A percentile compares a stretch with the other conserved stretches of the same genome.
Conservation (phyloP, 2,113 vertebrate genomes). For the Promerops cafer region DNA sequence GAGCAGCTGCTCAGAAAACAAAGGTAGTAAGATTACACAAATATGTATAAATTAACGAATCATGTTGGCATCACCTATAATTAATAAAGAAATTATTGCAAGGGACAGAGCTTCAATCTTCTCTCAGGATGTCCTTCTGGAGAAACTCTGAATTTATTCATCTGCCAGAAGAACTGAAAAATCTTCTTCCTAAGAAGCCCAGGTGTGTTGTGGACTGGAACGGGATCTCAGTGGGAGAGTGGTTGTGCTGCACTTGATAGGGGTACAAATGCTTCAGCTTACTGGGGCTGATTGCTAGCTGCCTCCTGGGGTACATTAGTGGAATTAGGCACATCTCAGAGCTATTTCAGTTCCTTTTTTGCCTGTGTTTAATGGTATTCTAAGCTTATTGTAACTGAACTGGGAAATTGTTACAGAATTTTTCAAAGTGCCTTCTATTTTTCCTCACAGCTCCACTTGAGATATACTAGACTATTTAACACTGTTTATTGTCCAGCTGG, state of each 20-base stretch:
- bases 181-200: neutral
- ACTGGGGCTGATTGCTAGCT: neutral
- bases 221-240: neutral
- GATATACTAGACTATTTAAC: neutral
- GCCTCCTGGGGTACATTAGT: neutral
- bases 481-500: neutral
- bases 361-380: neutral
- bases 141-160: neutral
- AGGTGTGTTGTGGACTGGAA: neutral
- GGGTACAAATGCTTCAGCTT: neutral
- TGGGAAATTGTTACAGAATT: neutral
- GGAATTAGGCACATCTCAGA: neutral
- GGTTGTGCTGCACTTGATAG: rapidly evolving
- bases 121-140: neutral
- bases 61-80: neutral
- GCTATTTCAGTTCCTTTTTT: neutral
- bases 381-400: neutral
- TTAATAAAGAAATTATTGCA: neutral
- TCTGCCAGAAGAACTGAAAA: neutral
- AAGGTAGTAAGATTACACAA: neutral
- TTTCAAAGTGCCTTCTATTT: neutral
- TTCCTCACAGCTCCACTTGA: neutral
- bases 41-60: neutral
- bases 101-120: neutral
- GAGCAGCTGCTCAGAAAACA: neutral